Base-by-base conservation (phyloP, 2,888 invertebrate species). In the Asteroscopus sphinx region DNA sequence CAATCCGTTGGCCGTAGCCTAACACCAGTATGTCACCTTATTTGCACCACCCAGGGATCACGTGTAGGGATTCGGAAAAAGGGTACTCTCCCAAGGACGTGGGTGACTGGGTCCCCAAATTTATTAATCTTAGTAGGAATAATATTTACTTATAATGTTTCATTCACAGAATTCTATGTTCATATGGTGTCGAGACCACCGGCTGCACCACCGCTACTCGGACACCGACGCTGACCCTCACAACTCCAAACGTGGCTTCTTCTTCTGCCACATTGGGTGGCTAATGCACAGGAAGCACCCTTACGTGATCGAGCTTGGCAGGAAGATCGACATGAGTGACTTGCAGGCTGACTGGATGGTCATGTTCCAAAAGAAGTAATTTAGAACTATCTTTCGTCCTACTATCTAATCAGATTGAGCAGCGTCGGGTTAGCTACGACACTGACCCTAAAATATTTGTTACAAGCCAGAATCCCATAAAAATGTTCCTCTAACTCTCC, bases 201-300 rank as follows among this genome's bases (percentile, higher is more conserved):
- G 97, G 4, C 95, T 96, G 59, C 97, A 98, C 78, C 97, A 98
- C 88, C 97, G 97, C 80, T 97, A 96, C 73, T 91, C 94, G 0
- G 95, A 95, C 73, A 95, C 95, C 0, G 96, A 97, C 73, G 97
- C 95, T 0, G 97, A 98, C 83, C 98, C 97, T 0, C 97, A 97
- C 87, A 97, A 97, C 82, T 95, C 97, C 0, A 95, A 94, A 40
- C 92, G 97, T 39, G 98, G 98, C 0, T 98, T 98, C 92, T 98
- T 98, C 93, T 98, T 98, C 89, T 95, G 96, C 1, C 98, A 98
- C 84, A 95, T 98, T 47, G 98, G 98, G 5, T 98, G 98, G 98
- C 90, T 98, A 15, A 95, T 98, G 95, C 91, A 92, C 60, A 95
- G 95, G 68, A 98, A 98, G 83, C 98, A 98, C 81, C 97, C 97